phyloP scores from a whole-genome alignment of 2,797 vertebrate species.

The Cynopterus sphinx region DNA sequence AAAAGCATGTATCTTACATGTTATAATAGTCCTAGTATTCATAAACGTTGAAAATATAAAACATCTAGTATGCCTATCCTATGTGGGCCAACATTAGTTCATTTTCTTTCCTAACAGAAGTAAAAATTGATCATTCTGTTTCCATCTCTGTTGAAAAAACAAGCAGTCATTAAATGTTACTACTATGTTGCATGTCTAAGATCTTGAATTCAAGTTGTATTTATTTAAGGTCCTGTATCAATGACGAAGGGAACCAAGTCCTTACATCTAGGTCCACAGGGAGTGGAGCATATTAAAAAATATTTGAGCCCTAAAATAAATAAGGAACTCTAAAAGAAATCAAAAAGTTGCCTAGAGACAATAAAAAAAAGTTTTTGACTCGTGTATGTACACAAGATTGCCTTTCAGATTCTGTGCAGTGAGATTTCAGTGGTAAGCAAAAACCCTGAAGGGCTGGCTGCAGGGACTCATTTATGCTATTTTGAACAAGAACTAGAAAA shows the following conservation, averaged over 20 bases:
- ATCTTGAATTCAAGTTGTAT: neutral
- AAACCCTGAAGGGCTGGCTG: neutral
- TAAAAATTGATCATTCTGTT: slow-evolving; percentile 29
- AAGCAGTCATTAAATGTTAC: neutral
- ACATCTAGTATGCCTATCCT: neutral
- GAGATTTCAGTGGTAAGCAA: neutral
- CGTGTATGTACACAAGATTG: neutral
- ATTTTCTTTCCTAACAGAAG: neutral
- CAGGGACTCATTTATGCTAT: slow-evolving; percentile 7
- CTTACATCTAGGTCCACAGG: neutral
- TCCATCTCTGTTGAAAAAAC: neutral
- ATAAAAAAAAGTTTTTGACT: neutral
- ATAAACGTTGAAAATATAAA: neutral
- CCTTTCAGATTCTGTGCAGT: neutral
- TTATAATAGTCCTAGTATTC: neutral
- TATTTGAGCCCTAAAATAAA: neutral
- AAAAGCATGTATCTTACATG: neutral
- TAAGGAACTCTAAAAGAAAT: neutral
- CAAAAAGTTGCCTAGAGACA: neutral
- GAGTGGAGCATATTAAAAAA: neutral
- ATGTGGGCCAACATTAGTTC: neutral
- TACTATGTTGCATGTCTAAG: neutral
- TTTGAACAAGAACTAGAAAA: slow-evolving; percentile 45
- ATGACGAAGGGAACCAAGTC: neutral
- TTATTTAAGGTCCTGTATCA: neutral